phyloP scores from a whole-genome alignment of 2,797 vertebrate genomes.

The Cryptoprocta ferox region DNA sequence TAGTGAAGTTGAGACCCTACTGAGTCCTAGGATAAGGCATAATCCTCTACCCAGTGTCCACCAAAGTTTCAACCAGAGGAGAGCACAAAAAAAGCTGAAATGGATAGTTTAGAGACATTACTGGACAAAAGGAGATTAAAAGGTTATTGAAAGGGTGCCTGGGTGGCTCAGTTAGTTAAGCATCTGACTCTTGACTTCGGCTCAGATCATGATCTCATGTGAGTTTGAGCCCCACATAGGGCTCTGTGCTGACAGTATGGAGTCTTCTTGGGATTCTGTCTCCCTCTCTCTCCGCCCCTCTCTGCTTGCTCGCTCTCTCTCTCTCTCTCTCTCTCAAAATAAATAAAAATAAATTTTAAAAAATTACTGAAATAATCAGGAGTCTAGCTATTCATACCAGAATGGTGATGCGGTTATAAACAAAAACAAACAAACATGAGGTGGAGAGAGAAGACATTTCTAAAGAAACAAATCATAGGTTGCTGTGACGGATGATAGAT shows the following conservation, averaged over 20 bases:
- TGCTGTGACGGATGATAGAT: slow-evolving; percentile 25
- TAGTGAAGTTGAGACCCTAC: neutral
- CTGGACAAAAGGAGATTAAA: neutral
- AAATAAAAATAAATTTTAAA: too few relatives aligned
- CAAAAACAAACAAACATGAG: neutral
- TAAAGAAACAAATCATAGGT: slow-evolving; percentile 26
- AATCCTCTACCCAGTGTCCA: neutral
- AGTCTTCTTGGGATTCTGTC: too few relatives aligned
- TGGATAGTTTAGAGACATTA: neutral
- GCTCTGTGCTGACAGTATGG: too few relatives aligned
- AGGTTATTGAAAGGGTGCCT: neutral
- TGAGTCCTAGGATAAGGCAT: neutral
- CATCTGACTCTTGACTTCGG: too few relatives aligned
- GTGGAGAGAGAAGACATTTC: slow-evolving; percentile 7
- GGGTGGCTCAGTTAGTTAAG: too few relatives aligned
- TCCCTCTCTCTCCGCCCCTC: too few relatives aligned
- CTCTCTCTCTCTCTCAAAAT: too few relatives aligned
- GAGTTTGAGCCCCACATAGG: too few relatives aligned
- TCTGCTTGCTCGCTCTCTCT: too few relatives aligned
- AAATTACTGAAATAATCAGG: too few relatives aligned
- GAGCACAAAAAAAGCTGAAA: neutral
- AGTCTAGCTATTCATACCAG: neutral
- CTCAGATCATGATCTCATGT: too few relatives aligned
- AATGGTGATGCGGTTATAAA: neutral
- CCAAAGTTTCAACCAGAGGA: neutral